Base-by-base conservation (phyloP, 1,140 invertebrate genomes). In the Globodera ellingtonae region DNA sequence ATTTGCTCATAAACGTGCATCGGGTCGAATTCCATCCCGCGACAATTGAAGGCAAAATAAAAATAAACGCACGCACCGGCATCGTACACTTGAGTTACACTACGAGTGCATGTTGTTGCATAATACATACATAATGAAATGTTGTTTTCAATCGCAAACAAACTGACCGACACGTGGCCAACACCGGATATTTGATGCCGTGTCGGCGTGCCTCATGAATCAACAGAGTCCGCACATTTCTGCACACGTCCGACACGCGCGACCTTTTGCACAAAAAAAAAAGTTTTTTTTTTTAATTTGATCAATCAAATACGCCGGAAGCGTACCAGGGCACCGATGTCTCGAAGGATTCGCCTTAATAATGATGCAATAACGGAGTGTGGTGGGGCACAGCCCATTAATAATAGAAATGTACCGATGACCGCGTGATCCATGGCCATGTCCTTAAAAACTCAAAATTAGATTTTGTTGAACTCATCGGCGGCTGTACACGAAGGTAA, bases 21-120 rank as follows among this genome's bases (percentile, higher is more conserved):
- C 0, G 95, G 94, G 90, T 95, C 82, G 5, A 7, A 44, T 18
- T 90, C 86, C 18, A 94, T 90, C 9, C 92, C 90, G 6, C 89
- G 87, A 88, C 93, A 94, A 88, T 94, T 95, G 90, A 97, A 96
- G 0, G 92, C 97, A 91, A 98, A 95, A 90, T 99, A 99, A 90
- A 99, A 98, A 89, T 99, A 99, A 74, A 98, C 93, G 89, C 96
- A 98, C 85, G 96, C 96, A 0, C 97, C 97, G 3, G 94, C 93
- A 89, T 99, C 97, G 87, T 99, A 97, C 1, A 95, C 96, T 90
- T 99, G 97, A 6, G 96, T 98, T 0, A 98, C 94, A 7, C 97
- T 86, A 59, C 59, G 44, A 15, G 46, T 35, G 47, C 10, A 46
- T 47, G 10, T 82, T 9, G 56, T 18, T n/a, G 10, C 15, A 77